Conservation (phyloP, 2,113 vertebrate species). For the Saiga tatarica region DNA sequence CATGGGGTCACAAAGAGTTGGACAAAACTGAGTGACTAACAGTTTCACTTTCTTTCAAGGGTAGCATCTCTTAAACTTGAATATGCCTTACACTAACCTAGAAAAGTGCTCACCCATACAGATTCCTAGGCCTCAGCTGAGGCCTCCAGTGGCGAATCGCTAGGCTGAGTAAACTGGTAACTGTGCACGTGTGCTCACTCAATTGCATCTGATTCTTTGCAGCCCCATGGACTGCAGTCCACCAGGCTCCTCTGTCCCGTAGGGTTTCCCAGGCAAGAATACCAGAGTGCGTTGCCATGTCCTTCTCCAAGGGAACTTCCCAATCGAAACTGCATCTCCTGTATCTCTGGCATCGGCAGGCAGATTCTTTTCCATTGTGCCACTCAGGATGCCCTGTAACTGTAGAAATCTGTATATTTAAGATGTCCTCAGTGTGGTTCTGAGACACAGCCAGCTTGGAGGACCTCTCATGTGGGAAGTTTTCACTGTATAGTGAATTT, state of each 20-base stretch:
- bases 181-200: background rate
- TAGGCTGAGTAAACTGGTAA: background rate
- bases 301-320: background rate
- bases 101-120: background rate
- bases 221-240: background rate
- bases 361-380: background rate
- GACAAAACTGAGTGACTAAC: background rate
- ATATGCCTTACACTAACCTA: background rate
- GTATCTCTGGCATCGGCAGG: background rate
- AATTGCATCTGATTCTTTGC: background rate
- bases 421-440: background rate
- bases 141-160: background rate
- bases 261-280: background rate
- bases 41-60: background rate
- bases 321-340: background rate
- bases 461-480: background rate
- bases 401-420: background rate
- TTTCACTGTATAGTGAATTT: background rate
- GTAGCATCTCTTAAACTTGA: background rate
- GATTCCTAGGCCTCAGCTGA: background rate
- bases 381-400: background rate
- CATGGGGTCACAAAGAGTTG: background rate
- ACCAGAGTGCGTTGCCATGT: background rate
- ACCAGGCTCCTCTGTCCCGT: background rate
- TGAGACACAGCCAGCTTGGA: background rate